A percentile compares a stretch with the other conserved stretches of the same genome.
Conservation (phyloP, 2,797 vertebrate genomes). For the Adelosebastes latens region DNA sequence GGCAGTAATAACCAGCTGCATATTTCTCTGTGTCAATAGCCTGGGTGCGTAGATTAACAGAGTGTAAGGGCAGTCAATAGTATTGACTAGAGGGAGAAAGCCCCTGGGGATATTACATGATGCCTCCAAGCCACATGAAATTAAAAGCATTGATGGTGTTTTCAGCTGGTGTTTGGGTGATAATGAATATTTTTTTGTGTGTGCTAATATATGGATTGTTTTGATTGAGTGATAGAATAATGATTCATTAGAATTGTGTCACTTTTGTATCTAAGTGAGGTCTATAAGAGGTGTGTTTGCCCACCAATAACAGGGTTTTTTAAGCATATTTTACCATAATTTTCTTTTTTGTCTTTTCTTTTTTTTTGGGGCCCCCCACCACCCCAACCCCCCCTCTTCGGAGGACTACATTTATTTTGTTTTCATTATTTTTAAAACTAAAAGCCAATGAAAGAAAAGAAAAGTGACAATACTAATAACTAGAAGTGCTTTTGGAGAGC, state of each 20-base stretch:
- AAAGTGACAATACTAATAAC: too few species aligned
- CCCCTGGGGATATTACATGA: background rate
- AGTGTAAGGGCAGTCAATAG: background rate
- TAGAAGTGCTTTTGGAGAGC: too few species aligned
- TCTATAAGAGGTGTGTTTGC: background rate
- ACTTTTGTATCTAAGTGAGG: background rate
- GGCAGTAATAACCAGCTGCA: background rate
- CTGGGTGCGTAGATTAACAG: constrained; percentile 12
- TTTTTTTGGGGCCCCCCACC: too few species aligned
- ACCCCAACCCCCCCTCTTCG: too few species aligned
- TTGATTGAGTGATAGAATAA: background rate
- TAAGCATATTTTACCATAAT: background rate
- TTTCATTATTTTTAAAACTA: too few species aligned
- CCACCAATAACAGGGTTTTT: background rate
- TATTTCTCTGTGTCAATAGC: background rate
- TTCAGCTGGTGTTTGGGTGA: background rate
- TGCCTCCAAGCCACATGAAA: background rate
- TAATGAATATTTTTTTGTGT: background rate
- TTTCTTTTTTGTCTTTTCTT: too few species aligned
- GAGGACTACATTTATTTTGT: too few species aligned
- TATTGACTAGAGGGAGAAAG: constrained; percentile 3
- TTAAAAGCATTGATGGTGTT: background rate
- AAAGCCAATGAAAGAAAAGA: too few species aligned
- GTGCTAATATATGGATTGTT: background rate
- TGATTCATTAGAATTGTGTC: background rate